Conservation (phyloP, 2,888 invertebrate species). For the Drosophila colorata region DNA sequence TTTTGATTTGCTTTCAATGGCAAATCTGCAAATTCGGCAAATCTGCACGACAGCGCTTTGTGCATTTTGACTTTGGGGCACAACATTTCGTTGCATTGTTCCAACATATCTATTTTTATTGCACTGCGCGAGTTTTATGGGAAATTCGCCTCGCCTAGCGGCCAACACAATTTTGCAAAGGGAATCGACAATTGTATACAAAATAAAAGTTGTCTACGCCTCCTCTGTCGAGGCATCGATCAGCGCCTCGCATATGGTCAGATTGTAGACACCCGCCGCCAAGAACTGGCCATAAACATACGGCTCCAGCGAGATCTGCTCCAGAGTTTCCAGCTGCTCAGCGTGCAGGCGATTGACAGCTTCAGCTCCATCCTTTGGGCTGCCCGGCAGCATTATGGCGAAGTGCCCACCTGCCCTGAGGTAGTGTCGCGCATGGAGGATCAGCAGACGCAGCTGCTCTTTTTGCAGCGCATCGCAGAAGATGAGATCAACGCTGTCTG, state of each 20-base stretch:
- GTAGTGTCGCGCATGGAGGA: conserved; percentile 50
- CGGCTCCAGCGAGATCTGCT: conserved; percentile 42
- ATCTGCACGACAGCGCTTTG: conserved; percentile 51
- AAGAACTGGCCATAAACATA: conserved; percentile 28
- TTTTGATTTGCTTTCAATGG: conserved; percentile 68
- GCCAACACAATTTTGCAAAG: background rate
- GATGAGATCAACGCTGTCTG: conserved; percentile 42
- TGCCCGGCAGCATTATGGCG: conserved; percentile 20
- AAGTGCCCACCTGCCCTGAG: conserved; percentile 43
- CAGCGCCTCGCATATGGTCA: background rate
- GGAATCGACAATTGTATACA: background rate
- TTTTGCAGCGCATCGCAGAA: conserved; percentile 35
- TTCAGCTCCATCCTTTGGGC: background rate
- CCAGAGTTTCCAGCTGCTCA: conserved; percentile 32
- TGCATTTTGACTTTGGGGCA: conserved; percentile 59
- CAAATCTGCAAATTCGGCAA: conserved; percentile 39
- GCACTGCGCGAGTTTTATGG: background rate
- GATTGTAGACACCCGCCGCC: conserved; percentile 36
- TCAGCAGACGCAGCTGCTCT: conserved; percentile 39
- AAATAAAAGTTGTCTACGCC: background rate
- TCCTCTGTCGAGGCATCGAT: background rate
- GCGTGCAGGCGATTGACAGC: conserved; percentile 20
- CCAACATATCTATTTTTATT: conserved; percentile 9
- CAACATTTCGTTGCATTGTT: conserved; percentile 48
- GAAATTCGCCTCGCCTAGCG: too few species aligned